These are phyloP conservation scores for Tiliacea aurago DNA, from an alignment of 2,888 invertebrate genomes.

Conservation along the genomic window DNA sequence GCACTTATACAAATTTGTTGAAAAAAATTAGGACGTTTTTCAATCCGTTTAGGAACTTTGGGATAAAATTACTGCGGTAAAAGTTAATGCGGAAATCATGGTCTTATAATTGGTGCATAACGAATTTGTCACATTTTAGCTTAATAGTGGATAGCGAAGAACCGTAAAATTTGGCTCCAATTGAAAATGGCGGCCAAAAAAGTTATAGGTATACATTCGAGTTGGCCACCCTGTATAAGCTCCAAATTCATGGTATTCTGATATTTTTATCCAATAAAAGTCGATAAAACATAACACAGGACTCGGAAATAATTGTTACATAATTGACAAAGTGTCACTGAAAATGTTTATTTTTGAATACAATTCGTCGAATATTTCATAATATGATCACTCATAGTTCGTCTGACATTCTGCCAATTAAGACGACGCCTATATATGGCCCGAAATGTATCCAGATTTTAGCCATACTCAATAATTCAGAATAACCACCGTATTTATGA, in stretches of 20 bases:
- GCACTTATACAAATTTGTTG: neutral
- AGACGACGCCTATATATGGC: conserved; percentile 22
- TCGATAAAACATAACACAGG: neutral
- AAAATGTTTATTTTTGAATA: conserved; percentile 10
- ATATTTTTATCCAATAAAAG: conserved; percentile 1
- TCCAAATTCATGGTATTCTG: neutral
- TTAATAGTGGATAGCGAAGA: neutral
- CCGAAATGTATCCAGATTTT: conserved; percentile 18
- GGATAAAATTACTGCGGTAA: neutral
- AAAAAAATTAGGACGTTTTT: neutral
- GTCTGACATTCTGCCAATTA: conserved; percentile 4
- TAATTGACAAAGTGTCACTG: neutral
- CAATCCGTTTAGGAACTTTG: neutral
- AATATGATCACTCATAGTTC: neutral
- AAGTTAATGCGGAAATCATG: neutral
- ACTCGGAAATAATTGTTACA: neutral
- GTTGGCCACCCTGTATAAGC: neutral
- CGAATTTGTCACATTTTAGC: neutral
- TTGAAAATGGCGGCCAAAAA: neutral
- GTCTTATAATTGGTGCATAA: neutral
- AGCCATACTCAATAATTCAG: conserved; percentile 57
- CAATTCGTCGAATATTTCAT: neutral
- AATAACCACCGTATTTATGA: conserved; percentile 49
- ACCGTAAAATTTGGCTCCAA: neutral
- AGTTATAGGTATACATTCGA: no score